phyloP scores from a whole-genome alignment of 2,888 invertebrate species.

The Hirtodrosophila alboralis region DNA sequence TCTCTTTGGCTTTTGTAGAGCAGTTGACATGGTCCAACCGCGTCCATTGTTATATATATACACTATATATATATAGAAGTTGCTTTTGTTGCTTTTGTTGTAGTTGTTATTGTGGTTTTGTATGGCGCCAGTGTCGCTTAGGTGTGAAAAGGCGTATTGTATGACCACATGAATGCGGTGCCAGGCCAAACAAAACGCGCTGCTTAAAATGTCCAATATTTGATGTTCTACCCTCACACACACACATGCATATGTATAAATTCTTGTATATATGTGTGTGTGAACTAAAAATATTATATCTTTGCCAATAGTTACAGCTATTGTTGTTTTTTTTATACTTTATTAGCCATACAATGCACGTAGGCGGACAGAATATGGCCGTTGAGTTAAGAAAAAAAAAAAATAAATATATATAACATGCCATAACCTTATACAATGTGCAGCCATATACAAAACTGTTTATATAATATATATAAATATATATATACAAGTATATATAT shows the following conservation, averaged over 20 bases:
- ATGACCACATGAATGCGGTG: conserved; percentile 22
- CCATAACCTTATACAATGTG: conserved; percentile 46
- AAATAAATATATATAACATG: conserved; percentile 54
- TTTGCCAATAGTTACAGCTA: conserved; percentile 47
- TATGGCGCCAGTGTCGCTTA: conserved; percentile 49
- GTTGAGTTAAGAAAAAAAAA: no score
- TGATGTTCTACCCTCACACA: conserved; percentile 11
- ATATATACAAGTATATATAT: conserved; percentile 23
- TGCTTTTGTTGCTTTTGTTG: conserved; percentile 3
- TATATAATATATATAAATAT: background rate
- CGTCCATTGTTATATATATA: conserved; percentile 58
- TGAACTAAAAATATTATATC: conserved; percentile 58
- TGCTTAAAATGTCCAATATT: conserved; percentile 58
- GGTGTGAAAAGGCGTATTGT: conserved; percentile 72
- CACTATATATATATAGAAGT: conserved; percentile 21
- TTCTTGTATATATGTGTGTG: conserved; percentile 2
- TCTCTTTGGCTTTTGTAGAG: conserved; percentile 34
- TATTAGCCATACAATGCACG: conserved; percentile 78
- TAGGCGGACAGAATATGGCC: conserved; percentile 53
- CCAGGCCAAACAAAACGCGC: conserved; percentile 31
- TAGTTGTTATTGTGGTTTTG: conserved; percentile 26
- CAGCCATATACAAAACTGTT: conserved; percentile 19
- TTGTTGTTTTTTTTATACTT: conserved; percentile 55
- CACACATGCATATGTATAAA: background rate
- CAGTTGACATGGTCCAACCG: conserved; percentile 54